A percentile compares a stretch with the other conserved stretches of the same genome.
Conservation (phyloP, 2,113 vertebrate species). For the Damaliscus lunatus region DNA sequence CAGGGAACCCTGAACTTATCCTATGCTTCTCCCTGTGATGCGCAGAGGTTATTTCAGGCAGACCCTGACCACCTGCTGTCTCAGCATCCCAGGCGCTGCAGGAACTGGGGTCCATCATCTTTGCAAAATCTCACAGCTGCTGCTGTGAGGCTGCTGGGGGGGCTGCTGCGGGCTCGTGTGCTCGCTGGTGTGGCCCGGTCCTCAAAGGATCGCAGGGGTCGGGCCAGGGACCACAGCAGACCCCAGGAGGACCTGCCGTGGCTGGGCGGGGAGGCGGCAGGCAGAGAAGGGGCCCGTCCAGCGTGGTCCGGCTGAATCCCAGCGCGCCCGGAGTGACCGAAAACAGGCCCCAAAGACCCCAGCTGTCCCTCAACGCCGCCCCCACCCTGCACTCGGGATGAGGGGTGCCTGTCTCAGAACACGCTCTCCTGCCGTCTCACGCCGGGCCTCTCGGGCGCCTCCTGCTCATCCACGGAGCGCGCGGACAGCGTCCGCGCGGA, state of each 20-base stretch:
- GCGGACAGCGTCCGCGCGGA: slow-evolving; percentile 74
- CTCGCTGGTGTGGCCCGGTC: accelerated
- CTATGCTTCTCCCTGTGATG: accelerated
- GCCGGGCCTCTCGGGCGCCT: not conserved
- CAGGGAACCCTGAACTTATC: accelerated
- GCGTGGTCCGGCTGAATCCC: accelerated
- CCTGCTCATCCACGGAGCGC: slow-evolving; percentile 65
- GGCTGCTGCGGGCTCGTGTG: accelerated
- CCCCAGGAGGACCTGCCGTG: accelerated
- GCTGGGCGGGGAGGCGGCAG: too few relatives aligned
- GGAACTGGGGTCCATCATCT: accelerated
- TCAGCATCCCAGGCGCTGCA: accelerated
- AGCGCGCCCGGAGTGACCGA: not conserved
- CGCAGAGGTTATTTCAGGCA: accelerated
- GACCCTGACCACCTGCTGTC: accelerated
- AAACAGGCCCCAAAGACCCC: accelerated
- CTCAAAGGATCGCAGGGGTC: accelerated
- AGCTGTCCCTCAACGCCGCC: accelerated
- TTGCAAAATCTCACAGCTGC: accelerated
- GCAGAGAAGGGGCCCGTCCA: accelerated
- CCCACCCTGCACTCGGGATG: accelerated
- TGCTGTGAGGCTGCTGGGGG: too few relatives aligned
- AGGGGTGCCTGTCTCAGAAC: slow-evolving; percentile 53
- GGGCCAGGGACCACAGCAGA: accelerated
- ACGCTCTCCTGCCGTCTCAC: slow-evolving; percentile 77